These are phyloP conservation scores for Drosophila macrospina DNA, from an alignment of 2,888 invertebrate species.

Conservation along the genomic window DNA sequence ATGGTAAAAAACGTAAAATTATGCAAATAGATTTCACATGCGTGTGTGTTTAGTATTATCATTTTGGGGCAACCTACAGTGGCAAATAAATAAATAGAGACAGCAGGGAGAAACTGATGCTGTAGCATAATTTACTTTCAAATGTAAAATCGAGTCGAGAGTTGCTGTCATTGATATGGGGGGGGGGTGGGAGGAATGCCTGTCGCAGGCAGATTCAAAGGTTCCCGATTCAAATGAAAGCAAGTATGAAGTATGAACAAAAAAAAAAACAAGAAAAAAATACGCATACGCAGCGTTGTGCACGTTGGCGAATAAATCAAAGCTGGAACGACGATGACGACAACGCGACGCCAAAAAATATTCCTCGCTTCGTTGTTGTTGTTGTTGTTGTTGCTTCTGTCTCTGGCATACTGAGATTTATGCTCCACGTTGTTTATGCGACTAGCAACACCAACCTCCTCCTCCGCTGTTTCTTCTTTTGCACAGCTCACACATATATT, in stretches of 20 bases:
- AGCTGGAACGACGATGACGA: slow-evolving; percentile 49
- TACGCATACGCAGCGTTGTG: slow-evolving; percentile 74
- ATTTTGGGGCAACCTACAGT: slow-evolving; percentile 10
- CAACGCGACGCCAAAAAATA: slow-evolving; percentile 57
- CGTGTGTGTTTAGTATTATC: slow-evolving; percentile 9
- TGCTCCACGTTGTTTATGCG: slow-evolving; percentile 61
- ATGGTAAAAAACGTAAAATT: slow-evolving; percentile 37
- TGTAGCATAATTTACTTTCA: slow-evolving; percentile 75
- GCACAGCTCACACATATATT: slow-evolving; percentile 29
- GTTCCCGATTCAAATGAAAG: slow-evolving; percentile 16
- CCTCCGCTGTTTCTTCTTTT: background rate
- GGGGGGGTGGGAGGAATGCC: slow-evolving; percentile 39
- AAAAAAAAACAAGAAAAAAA: slow-evolving; percentile 36
- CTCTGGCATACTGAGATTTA: slow-evolving; percentile 62
- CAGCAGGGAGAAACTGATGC: slow-evolving; percentile 26
- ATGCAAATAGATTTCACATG: slow-evolving; percentile 52
- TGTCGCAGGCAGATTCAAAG: slow-evolving; percentile 23
- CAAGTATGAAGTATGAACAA: slow-evolving; percentile 6
- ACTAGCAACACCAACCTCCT: background rate
- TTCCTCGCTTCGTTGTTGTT: slow-evolving; percentile 26
- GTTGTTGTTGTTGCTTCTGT: slow-evolving; percentile 9
- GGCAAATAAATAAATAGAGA: slow-evolving; percentile 33
- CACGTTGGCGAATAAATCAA: slow-evolving; percentile 72
- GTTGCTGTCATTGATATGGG: slow-evolving; percentile 70
- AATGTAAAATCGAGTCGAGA: slow-evolving; percentile 69